Percentiles rank a stretch among this genome's conserved stretches.
These are phyloP conservation scores for Cataglyphis altisquamis DNA, from an alignment of 2,888 invertebrate genomes.

Conservation along the genomic window DNA sequence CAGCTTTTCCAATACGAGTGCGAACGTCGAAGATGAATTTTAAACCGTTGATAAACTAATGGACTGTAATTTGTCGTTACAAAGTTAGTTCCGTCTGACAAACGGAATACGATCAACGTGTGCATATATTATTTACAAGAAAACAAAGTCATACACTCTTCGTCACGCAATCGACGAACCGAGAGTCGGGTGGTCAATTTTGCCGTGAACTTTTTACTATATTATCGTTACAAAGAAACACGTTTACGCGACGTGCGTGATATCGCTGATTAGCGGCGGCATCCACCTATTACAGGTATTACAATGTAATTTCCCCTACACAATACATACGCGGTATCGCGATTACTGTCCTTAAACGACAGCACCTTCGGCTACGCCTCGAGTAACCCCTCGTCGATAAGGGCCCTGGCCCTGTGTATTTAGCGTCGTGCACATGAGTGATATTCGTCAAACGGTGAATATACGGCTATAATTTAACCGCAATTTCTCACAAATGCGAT, in stretches of 20 bases:
- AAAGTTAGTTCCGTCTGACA: conserved; percentile 28
- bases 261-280: conserved; percentile 13
- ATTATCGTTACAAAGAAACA: neutral
- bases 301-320: conserved; percentile 11
- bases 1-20: neutral
- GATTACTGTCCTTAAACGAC: conserved; percentile 29
- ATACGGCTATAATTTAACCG: conserved; percentile 68
- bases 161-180: neutral
- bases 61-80: conserved; percentile 1
- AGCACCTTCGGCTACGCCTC: conserved; percentile 35
- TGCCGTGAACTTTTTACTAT: neutral
- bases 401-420: conserved; percentile 45
- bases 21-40: neutral
- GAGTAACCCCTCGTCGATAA: conserved; percentile 39
- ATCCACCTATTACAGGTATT: conserved; percentile 38
- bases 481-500: conserved; percentile 67
- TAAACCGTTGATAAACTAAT: conserved; percentile 27
- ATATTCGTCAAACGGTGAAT: conserved; percentile 66
- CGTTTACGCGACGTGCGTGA: conserved; percentile 18
- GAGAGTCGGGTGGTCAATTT: neutral
- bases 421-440: conserved; percentile 61
- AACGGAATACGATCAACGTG: conserved; percentile 8
- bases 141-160: conserved; percentile 1
- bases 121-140: conserved; percentile 5
- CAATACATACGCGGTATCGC: neutral